A percentile compares a stretch with the other conserved stretches of the same genome.
Conservation (phyloP, 1,140 invertebrate genomes). For the Drosophila bocqueti region DNA sequence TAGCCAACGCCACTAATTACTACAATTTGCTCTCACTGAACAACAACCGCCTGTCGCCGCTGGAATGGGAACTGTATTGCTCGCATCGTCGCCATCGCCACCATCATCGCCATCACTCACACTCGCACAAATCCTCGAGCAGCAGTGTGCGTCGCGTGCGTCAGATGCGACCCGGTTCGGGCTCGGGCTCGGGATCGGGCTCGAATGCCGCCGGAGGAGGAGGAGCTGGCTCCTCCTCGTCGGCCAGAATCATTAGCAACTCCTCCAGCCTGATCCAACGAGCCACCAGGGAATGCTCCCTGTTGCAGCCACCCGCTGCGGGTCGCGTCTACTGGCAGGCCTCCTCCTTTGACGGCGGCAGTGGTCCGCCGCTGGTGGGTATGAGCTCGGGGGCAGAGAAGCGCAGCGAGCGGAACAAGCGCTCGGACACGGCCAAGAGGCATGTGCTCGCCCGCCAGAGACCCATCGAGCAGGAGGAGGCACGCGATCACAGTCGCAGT, state of each 20-base stretch:
- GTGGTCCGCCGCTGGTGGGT: slow-evolving; percentile 56
- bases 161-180: slow-evolving; percentile 36
- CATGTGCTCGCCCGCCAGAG: slow-evolving; percentile 91
- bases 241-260: slow-evolving; percentile 75
- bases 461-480: slow-evolving; percentile 89
- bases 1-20: slow-evolving; percentile 54
- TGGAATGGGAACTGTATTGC: slow-evolving; percentile 52
- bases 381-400: slow-evolving; percentile 61
- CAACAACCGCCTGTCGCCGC: slow-evolving; percentile 59
- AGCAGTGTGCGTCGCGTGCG: slow-evolving; percentile 69
- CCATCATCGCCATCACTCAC: slow-evolving; percentile 58
- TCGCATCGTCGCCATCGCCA: slow-evolving; percentile 68
- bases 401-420: slow-evolving; percentile 78
- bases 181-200: slow-evolving; percentile 22
- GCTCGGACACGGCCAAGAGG: slow-evolving; percentile 89
- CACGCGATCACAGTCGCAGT: slow-evolving; percentile 58
- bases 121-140: slow-evolving; percentile 53
- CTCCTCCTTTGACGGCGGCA: slow-evolving; percentile 86
- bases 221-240: slow-evolving; percentile 36
- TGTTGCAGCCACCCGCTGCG: slow-evolving; percentile 71
- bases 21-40: slow-evolving; percentile 77
- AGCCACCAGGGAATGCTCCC: slow-evolving; percentile 69
- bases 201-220: slow-evolving; percentile 17
- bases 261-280: slow-evolving; percentile 77
- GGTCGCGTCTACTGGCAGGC: slow-evolving; percentile 78